phyloP scores from a whole-genome alignment of 2,797 vertebrate species.

The Neostethus bicornis region DNA sequence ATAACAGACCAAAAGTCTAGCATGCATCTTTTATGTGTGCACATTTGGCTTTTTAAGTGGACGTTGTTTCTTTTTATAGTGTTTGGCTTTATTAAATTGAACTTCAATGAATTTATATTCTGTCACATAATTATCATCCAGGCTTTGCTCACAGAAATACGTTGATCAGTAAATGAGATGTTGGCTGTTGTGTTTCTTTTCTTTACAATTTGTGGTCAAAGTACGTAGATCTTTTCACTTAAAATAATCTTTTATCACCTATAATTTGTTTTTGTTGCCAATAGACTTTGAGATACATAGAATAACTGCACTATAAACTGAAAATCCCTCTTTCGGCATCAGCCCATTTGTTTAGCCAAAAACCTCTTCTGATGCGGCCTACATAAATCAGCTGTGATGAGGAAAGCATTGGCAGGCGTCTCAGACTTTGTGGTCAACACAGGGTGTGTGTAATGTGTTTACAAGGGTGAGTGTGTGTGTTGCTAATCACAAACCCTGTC shows the following conservation, averaged over 20 bases:
- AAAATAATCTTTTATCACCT: slow-evolving; percentile 57
- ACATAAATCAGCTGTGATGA: slow-evolving; percentile 70
- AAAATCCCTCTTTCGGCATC: slow-evolving; percentile 46
- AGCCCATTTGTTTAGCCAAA: slow-evolving; percentile 66
- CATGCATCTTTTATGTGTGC: background rate
- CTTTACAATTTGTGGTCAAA: slow-evolving; percentile 11
- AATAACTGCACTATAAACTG: slow-evolving; percentile 67
- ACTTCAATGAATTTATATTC: slow-evolving; percentile 17
- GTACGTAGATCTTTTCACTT: slow-evolving; percentile 47
- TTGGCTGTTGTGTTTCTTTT: slow-evolving; percentile 30
- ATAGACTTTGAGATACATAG: slow-evolving; percentile 63
- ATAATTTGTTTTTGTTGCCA: slow-evolving; percentile 61
- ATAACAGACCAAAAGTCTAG: slow-evolving; percentile 4
- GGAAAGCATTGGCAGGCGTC: slow-evolving; percentile 63
- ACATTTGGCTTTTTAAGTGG: slow-evolving; percentile 8
- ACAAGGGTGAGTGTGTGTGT: slow-evolving; percentile 73
- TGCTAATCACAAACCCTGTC: slow-evolving; percentile 78
- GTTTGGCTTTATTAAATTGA: slow-evolving; percentile 11
- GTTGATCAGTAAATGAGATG: slow-evolving; percentile 19
- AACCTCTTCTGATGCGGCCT: slow-evolving; percentile 73
- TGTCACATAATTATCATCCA: slow-evolving; percentile 31
- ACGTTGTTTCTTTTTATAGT: slow-evolving; percentile 21
- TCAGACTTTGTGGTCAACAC: slow-evolving; percentile 71
- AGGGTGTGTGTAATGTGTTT: slow-evolving; percentile 77
- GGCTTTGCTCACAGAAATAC: slow-evolving; percentile 13